Evolutionary conservation across 2,888 invertebrate genomes (phyloP).

Genomic region (Minunthozetes semirufus): DNA sequence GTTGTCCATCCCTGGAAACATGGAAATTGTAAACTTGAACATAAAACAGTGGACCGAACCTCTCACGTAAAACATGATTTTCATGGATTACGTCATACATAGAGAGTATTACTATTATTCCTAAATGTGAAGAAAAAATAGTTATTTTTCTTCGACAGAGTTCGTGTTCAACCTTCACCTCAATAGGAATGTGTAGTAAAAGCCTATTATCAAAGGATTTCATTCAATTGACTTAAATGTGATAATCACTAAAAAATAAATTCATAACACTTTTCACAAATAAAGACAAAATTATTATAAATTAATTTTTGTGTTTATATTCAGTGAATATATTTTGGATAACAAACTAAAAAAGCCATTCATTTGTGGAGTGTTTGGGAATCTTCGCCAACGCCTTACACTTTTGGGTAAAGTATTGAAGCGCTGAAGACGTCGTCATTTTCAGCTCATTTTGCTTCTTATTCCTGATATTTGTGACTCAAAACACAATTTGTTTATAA

Average conservation of each 20-base stretch:
- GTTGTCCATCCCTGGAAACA: no score
- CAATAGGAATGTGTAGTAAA: slow-evolving; percentile 20
- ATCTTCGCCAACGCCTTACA: slow-evolving; percentile 1
- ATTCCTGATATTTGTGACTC: no score
- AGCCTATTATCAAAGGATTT: background rate
- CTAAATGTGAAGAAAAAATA: no score
- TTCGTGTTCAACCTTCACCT: slow-evolving; percentile 29
- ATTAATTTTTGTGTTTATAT: background rate
- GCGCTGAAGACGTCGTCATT: background rate
- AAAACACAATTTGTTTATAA: no score
- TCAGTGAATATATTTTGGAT: background rate
- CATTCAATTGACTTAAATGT: background rate
- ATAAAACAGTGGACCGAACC: background rate
- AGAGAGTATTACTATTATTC: background rate
- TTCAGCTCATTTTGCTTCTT: no score
- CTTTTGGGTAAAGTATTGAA: background rate
- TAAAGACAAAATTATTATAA: background rate
- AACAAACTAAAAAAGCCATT: background rate
- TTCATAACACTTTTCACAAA: background rate
- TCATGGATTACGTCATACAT: slow-evolving; percentile 1
- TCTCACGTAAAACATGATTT: background rate
- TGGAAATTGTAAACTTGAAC: no score
- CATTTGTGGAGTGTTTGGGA: background rate
- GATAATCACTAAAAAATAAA: background rate
- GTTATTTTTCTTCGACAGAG: background rate